These are phyloP conservation scores for Turritopsis dohrnii DNA, from an alignment of 30 jellyfish, hydroid and myxozoan genomes.

Conservation along the genomic window DNA sequence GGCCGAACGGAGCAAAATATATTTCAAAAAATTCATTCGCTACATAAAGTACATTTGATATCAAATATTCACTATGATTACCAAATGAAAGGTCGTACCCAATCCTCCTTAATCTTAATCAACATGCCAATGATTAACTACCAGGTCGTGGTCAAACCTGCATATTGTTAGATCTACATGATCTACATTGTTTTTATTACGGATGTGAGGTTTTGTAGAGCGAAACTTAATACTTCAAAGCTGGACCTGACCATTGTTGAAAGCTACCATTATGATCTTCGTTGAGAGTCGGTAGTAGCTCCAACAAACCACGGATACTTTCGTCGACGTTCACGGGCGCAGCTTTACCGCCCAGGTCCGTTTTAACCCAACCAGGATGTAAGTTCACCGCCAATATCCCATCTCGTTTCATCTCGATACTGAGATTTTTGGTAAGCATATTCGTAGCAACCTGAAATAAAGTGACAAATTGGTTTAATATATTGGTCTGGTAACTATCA, in stretches of 20 bases:
- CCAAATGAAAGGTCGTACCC: background rate
- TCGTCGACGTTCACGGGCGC: background rate
- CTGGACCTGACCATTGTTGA: background rate
- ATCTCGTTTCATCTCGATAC: conserved; percentile 72
- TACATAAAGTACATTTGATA: too few species aligned
- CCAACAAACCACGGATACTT: background rate
- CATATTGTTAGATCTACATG: background rate
- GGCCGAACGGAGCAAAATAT: too few species aligned
- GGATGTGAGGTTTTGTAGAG: background rate
- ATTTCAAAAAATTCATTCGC: too few species aligned
- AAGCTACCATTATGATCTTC: background rate
- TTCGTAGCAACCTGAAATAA: conserved; percentile 63
- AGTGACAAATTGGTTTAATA: too few species aligned
- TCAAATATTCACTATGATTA: background rate
- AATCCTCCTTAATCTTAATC: too few species aligned
- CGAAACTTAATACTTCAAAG: background rate
- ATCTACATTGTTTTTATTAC: background rate
- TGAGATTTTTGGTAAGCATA: conserved; percentile 75
- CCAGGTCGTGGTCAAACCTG: background rate
- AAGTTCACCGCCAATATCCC: conserved; percentile 54
- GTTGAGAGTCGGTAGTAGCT: background rate
- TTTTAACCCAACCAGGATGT: conserved; percentile 92
- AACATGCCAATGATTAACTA: background rate
- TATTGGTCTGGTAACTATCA: too few species aligned
- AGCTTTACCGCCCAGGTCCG: conserved; percentile 59